Evolutionary conservation across 2,113 vertebrate species (phyloP).

Genomic region (Cephalopholis sonnerati): DNA sequence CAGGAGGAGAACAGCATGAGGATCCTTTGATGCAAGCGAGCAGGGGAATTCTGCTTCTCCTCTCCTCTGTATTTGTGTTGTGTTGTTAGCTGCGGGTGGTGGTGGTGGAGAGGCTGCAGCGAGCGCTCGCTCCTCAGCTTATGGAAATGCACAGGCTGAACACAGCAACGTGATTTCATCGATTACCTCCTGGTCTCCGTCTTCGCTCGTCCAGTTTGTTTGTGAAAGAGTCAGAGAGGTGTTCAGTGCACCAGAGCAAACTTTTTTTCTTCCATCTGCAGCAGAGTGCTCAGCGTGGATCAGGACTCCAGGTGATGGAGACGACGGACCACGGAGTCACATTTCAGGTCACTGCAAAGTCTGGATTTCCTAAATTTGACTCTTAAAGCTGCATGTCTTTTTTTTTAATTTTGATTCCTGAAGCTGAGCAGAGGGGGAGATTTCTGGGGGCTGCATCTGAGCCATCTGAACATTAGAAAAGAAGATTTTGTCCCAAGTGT

Average conservation of each 20-base stretch:
- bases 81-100: slow-evolving; percentile 39
- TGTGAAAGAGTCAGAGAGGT: neutral
- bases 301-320: slow-evolving; percentile 41
- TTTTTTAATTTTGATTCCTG: neutral
- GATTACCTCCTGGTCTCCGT: neutral
- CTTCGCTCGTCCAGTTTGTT: neutral
- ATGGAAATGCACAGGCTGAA: neutral
- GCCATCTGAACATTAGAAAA: neutral
- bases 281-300: neutral
- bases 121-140: slow-evolving; percentile 1
- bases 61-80: slow-evolving; percentile 54
- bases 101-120: slow-evolving; percentile 42
- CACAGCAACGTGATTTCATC: neutral
- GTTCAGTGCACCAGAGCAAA: slow-evolving; percentile 26
- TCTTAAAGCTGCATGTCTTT: neutral
- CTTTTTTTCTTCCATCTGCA: slow-evolving; percentile 40
- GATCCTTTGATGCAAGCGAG: slow-evolving; percentile 74
- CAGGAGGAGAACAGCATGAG: slow-evolving; percentile 71
- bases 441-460: slow-evolving; percentile 18
- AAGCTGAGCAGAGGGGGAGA: neutral
- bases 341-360: neutral
- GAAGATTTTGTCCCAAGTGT: slow-evolving; percentile 35
- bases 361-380: neutral
- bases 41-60: slow-evolving; percentile 63
- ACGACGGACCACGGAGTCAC: slow-evolving; percentile 1